phyloP scores from a whole-genome alignment of 2,888 invertebrate genomes.

The Nebria brevicollis region DNA sequence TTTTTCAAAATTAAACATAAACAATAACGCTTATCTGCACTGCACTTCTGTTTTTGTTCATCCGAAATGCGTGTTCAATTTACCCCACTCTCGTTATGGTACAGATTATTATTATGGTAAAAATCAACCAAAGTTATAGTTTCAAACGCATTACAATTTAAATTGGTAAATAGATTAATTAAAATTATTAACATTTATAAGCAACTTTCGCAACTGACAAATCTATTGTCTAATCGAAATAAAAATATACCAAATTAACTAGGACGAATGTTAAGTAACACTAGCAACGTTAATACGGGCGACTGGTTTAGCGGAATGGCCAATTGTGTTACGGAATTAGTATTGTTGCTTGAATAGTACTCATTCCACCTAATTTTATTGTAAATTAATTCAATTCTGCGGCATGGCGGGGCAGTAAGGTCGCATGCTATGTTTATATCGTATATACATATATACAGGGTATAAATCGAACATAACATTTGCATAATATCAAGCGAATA shows the following conservation, averaged over 20 bases:
- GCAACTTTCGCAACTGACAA: no score
- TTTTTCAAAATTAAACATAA: no score
- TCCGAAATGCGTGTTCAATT: no score
- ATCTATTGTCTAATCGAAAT: not conserved
- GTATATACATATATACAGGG: conserved; percentile 48
- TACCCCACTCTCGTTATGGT: no score
- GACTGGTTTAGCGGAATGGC: conserved; percentile 10
- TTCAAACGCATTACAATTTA: no score
- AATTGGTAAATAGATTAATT: no score
- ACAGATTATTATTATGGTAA: no score
- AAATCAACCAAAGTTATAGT: no score
- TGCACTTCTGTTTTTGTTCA: no score
- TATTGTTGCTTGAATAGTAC: conserved; percentile 49
- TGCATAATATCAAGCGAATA: conserved; percentile 51
- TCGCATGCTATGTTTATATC: conserved; percentile 51
- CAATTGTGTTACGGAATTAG: conserved; percentile 26
- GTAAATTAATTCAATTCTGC: conserved; percentile 37
- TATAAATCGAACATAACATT: conserved; percentile 53
- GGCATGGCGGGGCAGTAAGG: conserved; percentile 8
- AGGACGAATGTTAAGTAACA: not conserved
- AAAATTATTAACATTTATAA: no score
- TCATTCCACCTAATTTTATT: conserved; percentile 49
- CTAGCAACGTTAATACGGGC: not conserved
- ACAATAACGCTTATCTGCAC: no score
- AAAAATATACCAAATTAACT: not conserved